Base-by-base conservation (phyloP, 2,797 vertebrate genomes). In the Rhadinocentrus ornatus region DNA sequence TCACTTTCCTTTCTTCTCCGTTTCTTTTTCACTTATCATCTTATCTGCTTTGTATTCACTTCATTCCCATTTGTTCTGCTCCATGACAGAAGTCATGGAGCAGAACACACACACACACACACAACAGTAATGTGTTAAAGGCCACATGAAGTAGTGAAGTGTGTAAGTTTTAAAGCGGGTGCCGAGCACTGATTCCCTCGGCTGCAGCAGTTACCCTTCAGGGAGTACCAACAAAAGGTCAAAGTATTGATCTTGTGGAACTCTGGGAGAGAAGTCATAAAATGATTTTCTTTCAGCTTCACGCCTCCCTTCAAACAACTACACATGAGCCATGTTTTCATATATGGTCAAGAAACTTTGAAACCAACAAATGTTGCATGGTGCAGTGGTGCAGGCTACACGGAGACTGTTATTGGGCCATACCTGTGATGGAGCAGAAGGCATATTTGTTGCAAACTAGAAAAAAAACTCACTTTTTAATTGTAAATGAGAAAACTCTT, bases 211-310 rank as follows among this genome's bases (percentile, higher is more conserved):
- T 55, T 77, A 39, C 69, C 77, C 77, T 81, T 83, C 71, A 63
- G 62, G 56, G 78, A 57, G 66, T 37, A 71, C 63, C 77, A 74
- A 69, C 71, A 80, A 85, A 44, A 86, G 78, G 84, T 88, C 84
- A 75, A 55, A 80, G 50, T 82, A 84, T 84, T 75, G 85, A 89
- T 90, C 60, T 62, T 71, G 20, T 69, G 24, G 3, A 66, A 69
- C 39, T 66, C 20, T 41, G 41, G 16, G 16, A 41, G 3, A 6
- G 26, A 15, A 83, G 60, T 53, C 60, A 50, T 57, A 55, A 68
- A 71, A 52, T 32, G 7, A n/a, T 69, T 66, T 59, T n/a, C n/a
- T n/a, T n/a, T n/a, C n/a, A n/a, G n/a, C n/a, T n/a, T n/a, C n/a
- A n/a, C n/a, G n/a, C n/a, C n/a, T n/a, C 29, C 29, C 6, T 2